Conservation (phyloP, 2,888 invertebrate genomes). For the Spodoptera littoralis region DNA sequence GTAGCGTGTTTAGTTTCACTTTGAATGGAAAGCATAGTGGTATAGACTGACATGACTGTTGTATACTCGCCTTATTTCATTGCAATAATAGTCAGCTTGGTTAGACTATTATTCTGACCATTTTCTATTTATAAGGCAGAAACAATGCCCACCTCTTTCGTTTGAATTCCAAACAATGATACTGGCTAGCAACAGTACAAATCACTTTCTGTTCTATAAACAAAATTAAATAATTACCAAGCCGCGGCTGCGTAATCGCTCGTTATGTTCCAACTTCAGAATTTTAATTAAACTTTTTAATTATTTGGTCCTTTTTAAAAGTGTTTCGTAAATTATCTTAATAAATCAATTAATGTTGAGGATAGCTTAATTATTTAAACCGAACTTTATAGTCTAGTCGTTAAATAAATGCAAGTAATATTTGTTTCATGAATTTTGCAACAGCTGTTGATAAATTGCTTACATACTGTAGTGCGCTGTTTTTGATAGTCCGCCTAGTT, state of each 20-base stretch:
- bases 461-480: constrained; percentile 4
- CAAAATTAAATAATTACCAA: constrained; percentile 20
- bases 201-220: constrained; percentile 14
- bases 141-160: constrained; percentile 26
- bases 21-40: too few relatives aligned
- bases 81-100: too few relatives aligned
- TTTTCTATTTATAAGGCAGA: background rate
- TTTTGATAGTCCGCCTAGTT: constrained; percentile 9
- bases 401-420: constrained; percentile 19
- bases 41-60: too few relatives aligned
- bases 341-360: background rate
- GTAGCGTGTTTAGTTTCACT: too few relatives aligned
- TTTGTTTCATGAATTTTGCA: constrained; percentile 17
- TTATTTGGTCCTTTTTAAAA: constrained; percentile 15
- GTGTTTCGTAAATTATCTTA: background rate
- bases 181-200: constrained; percentile 23
- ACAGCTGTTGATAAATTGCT: constrained; percentile 21
- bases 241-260: constrained; percentile 3
- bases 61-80: too few relatives aligned
- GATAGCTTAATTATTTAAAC: constrained; percentile 1
- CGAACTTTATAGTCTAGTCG: constrained; percentile 1
- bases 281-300: constrained; percentile 28
- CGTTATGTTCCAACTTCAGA: background rate
- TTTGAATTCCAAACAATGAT: constrained; percentile 18
- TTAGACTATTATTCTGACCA: too few relatives aligned